These are phyloP conservation scores for Mobula birostris DNA, from an alignment of 2,113 vertebrate genomes.

Conservation along the genomic window DNA sequence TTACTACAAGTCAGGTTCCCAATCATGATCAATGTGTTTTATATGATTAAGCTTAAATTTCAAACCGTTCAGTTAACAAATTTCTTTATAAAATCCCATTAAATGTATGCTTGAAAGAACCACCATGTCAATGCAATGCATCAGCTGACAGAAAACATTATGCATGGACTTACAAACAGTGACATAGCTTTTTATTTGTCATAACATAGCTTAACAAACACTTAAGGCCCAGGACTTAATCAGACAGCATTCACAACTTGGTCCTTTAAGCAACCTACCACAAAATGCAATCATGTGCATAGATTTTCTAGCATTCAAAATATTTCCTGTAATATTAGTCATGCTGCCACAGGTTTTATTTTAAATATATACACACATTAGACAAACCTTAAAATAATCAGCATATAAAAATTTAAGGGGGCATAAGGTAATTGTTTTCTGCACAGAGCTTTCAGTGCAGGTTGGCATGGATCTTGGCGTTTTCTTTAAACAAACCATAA, in stretches of 20 bases:
- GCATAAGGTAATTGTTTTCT: neutral
- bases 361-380: neutral
- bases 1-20: slow-evolving; percentile 16
- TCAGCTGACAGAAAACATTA: neutral
- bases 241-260: slow-evolving; percentile 20
- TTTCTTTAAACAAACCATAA: neutral
- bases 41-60: neutral
- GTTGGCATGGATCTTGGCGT: neutral
- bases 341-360: slow-evolving; percentile 12
- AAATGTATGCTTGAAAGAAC: slow-evolving; percentile 14
- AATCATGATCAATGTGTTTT: neutral
- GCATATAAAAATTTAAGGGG: neutral
- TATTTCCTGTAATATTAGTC: slow-evolving; percentile 29
- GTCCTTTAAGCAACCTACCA: neutral
- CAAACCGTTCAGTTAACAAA: neutral
- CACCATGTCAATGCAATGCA: neutral
- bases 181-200: neutral
- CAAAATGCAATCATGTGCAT: neutral
- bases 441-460: slow-evolving; percentile 23
- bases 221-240: neutral
- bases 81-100: slow-evolving; percentile 27
- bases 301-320: neutral
- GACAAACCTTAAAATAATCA: slow-evolving; percentile 19
- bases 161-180: neutral
- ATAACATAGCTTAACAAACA: slow-evolving; percentile 26